Evolutionary conservation across 2,888 invertebrate genomes (phyloP).

Genomic region (Luperina nickerlii): DNA sequence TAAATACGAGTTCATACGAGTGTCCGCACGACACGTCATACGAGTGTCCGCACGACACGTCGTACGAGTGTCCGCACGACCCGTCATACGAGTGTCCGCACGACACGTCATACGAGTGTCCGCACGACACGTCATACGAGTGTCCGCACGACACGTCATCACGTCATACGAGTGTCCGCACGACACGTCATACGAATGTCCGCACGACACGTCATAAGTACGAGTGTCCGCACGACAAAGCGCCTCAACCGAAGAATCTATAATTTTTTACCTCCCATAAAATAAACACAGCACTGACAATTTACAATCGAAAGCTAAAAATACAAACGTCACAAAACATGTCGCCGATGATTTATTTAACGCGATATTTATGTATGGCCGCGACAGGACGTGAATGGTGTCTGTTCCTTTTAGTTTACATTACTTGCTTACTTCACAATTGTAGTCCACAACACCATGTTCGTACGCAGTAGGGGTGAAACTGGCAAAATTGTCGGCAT

Average conservation of each 20-base stretch:
- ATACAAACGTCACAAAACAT: slow-evolving; percentile 81
- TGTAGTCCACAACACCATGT: slow-evolving; percentile 50
- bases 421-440: slow-evolving; percentile 67
- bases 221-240: slow-evolving; percentile 55
- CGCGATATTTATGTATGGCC: slow-evolving; percentile 84
- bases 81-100: no score
- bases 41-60: no score
- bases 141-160: no score
- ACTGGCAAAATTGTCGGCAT: slow-evolving; percentile 40
- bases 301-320: slow-evolving; percentile 77
- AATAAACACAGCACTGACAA: slow-evolving; percentile 74
- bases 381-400: slow-evolving; percentile 81
- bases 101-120: no score
- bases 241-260: slow-evolving; percentile 48
- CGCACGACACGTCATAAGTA: no score
- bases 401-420: slow-evolving; percentile 81
- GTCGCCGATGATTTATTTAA: slow-evolving; percentile 87
- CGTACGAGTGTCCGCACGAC: no score
- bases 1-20: slow-evolving; percentile 41
- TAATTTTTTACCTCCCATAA: slow-evolving; percentile 72
- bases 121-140: no score
- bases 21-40: slow-evolving; percentile 55
- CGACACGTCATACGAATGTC: no score
- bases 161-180: no score
- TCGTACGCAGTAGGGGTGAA: slow-evolving; percentile 61